Base-by-base conservation (phyloP, 2,888 invertebrate species). In the Boloria selene region DNA sequence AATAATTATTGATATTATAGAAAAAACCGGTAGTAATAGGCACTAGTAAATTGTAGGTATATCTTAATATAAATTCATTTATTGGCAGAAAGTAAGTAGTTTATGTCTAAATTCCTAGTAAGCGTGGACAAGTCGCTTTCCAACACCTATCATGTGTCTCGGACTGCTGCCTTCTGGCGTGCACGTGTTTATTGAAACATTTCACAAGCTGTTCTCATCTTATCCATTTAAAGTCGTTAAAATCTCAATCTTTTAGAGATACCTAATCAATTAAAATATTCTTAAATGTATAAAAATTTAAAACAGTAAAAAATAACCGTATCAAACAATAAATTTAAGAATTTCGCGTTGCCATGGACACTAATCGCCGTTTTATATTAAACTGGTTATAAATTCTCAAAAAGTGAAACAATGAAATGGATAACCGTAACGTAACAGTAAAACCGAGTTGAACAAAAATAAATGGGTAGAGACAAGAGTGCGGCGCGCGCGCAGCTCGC, bases 391-490 rank as follows among this genome's bases (percentile, higher is more conserved):
- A 61, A 65, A 66, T 47, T 47, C 56, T 55, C 61, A 59, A 69
- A 68, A 65, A 65, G 64, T 64, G 65, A 70, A 64, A 70, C 70
- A 70, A 70, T 70, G 64, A 54, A 61, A 53, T 56, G 56, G 68
- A 65, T 71, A 71, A 69, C 70, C 61, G 71, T 71, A 74, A 71
- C 69, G 67, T 73, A 71, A 71, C 71, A 68, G 72, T 74, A 72
- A 70, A 71, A 70, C 61, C 65, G 70, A 69, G 71, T 70, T 70
- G 64, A 71, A 72, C 68, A 70, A 72, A 70, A 73, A 73, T 75
- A 72, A 71, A 70, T 71, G 66, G 61, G 53, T 61, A 71, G 74
- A 71, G 80, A 75, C 77, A 74, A 74, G 77, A 78, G 78, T 78
- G 73, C 66, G 69, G 64, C 49, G 47, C 54, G 38, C 16, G 53